Conservation (phyloP, 2,797 vertebrate genomes). For the Furcifer pardalis region DNA sequence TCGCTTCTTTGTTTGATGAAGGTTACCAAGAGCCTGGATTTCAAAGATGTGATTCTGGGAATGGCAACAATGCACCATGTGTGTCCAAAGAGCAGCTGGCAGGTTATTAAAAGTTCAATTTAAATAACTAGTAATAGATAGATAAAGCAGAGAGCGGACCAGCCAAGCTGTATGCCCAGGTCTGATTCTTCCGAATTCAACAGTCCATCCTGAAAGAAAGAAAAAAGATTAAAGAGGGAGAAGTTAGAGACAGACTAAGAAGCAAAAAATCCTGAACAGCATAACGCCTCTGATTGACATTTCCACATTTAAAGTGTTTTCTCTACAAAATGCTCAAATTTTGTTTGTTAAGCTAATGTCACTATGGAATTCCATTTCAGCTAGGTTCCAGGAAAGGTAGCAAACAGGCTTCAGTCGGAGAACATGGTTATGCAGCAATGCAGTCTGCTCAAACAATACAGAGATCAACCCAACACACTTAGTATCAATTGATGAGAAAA, state of each 20-base stretch:
- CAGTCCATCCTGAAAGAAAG: constrained; percentile 79
- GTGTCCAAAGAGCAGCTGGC: constrained; percentile 94
- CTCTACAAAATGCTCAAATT: too few relatives aligned
- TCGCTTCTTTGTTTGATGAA: constrained; percentile 78
- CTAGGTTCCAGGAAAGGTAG: not conserved
- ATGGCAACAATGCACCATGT: constrained; percentile 99
- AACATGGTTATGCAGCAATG: not conserved
- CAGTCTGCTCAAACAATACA: not conserved
- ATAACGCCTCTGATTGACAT: constrained; percentile 47
- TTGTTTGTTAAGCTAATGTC: constrained; percentile 6
- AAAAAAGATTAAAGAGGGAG: constrained; percentile 57
- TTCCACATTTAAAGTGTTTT: not conserved
- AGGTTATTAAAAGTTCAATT: constrained; percentile 85
- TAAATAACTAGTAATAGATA: constrained; percentile 82
- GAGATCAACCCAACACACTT: constrained; percentile 17
- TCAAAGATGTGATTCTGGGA: constrained; percentile 87
- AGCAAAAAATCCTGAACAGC: constrained; percentile 43
- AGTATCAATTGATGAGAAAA: constrained; percentile 16
- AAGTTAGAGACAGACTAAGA: constrained; percentile 62
- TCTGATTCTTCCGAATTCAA: constrained; percentile 85
- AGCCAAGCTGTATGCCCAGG: constrained; percentile 72
- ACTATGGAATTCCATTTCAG: not conserved
- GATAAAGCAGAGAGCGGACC: constrained; percentile 75
- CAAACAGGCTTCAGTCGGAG: not conserved
- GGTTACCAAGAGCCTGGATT: constrained; percentile 82